Evolutionary conservation across 2,113 vertebrate species (phyloP).

Genomic region (Dromiciops gliroides): DNA sequence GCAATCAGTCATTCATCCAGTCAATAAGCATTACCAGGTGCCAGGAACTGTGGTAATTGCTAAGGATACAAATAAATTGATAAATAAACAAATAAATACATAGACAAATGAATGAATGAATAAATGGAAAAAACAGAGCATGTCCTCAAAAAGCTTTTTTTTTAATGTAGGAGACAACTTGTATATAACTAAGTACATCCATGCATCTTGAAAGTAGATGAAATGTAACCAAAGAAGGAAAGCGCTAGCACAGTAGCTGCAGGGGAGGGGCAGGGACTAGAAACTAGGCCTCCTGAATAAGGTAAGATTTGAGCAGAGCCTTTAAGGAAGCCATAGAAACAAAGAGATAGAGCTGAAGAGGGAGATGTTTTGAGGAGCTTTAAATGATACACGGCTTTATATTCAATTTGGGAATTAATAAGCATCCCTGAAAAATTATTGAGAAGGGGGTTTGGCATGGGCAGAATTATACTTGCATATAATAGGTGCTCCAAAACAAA

Average conservation of each 20-base stretch:
- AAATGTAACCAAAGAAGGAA: background rate
- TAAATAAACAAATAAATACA: too few species aligned
- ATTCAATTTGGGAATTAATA: background rate
- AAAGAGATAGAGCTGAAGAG: background rate
- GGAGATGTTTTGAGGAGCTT: background rate
- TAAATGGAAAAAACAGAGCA: background rate
- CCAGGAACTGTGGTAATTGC: background rate
- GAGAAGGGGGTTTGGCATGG: background rate
- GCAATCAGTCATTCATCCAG: background rate
- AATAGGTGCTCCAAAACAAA: too few species aligned
- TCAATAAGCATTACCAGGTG: background rate
- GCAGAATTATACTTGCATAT: too few species aligned
- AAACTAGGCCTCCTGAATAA: background rate
- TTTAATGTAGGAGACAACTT: background rate
- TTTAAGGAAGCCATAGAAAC: background rate
- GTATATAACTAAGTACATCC: too few species aligned
- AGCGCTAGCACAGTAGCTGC: background rate
- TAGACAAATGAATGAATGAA: background rate
- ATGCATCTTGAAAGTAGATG: background rate
- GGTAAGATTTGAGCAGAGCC: background rate
- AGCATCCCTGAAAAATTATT: background rate
- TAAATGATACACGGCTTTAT: background rate
- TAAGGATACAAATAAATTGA: too few species aligned
- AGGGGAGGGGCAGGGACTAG: background rate
- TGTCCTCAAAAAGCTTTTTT: background rate